Evolutionary conservation across 2,113 vertebrate genomes (phyloP).

Genomic region (Myocastor coypus): DNA sequence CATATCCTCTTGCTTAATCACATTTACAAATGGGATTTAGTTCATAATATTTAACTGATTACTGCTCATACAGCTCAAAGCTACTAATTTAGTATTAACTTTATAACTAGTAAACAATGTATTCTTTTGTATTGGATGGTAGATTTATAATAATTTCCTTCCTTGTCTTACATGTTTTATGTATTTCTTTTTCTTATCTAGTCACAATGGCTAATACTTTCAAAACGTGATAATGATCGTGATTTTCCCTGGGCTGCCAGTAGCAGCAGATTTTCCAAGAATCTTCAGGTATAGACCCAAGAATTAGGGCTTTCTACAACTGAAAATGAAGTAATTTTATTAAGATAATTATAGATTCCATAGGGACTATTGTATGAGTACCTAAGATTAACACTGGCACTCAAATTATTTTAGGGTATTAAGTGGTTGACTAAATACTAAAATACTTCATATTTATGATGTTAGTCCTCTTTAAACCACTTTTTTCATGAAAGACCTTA

Average conservation of each 20-base stretch:
- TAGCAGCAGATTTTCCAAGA: conserved; percentile 33
- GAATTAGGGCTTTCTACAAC: conserved; percentile 35
- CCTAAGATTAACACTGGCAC: conserved; percentile 41
- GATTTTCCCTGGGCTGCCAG: background rate
- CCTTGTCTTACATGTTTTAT: background rate
- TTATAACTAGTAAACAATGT: conserved; percentile 44
- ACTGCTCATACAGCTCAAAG: background rate
- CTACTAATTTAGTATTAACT: conserved; percentile 40
- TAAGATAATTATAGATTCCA: conserved; percentile 51
- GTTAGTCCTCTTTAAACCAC: conserved; percentile 35
- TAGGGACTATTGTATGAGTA: background rate
- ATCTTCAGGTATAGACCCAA: background rate
- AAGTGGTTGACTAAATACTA: conserved; percentile 59
- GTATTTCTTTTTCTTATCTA: background rate
- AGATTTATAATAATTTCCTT: background rate
- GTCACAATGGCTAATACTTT: background rate
- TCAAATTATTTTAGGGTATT: conserved; percentile 58
- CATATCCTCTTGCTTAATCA: conserved; percentile 11
- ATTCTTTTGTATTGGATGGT: background rate
- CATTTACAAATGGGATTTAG: conserved; percentile 7
- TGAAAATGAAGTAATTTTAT: conserved; percentile 48
- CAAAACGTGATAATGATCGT: conserved; percentile 32
- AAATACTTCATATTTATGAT: conserved; percentile 46
- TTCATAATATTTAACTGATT: conserved; percentile 39
- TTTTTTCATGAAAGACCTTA: conserved; percentile 27